Evolutionary conservation across 92 coral and sea anemone species (phyloP), one percentile per base, ranked within the genome.

Genomic region (Heliopora coerulea): DNA sequence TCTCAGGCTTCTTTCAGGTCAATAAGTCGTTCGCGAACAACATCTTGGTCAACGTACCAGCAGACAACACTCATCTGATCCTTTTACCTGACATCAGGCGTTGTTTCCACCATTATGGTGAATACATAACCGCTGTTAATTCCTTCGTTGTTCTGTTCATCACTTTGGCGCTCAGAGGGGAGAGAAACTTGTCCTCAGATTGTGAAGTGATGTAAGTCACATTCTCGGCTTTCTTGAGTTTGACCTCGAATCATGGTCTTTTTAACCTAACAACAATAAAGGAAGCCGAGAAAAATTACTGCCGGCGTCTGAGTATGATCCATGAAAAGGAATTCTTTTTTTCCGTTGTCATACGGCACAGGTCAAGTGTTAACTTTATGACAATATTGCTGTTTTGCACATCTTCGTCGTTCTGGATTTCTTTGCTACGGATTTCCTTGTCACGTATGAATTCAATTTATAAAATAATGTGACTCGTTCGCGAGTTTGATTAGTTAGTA

Each of bases 321-420:
- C 66, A 0, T 0, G 66, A 60, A 60, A 60, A 28, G 66, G 14
- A 27, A 60, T 60, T 6, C 66, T 40, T 60, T 60, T 37, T 18
- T 40, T 29, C 13, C 4, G n/a, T 24, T 24, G 19, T 54, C 23
- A 5, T 54, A 10, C 60, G 3, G 4, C 60, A 54, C 11, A 54
- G 66, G 15, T 60, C 42, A 14, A 60, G 12, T 27, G 30, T 60
- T 21, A 60, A 40, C 23, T 60, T 60, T 60, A 60, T 32, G 20
- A 60, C 14, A 29, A 8, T 18, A 1, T 40, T 14, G 41, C 30
- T 60, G 41, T 60, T 60, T 32, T 60, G 4, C 42, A 9, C 13
- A 60, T 60, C 66, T 60, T 60, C 66, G 39, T 60, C 39, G n/a
- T 27, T 9, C 41, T 60, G 66, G 13, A 60, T 15, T 1, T 14